A percentile compares a stretch with the other conserved stretches of the same genome.
phyloP scores from a whole-genome alignment of 2,797 vertebrate species.

The Macropus fuliginosus region DNA sequence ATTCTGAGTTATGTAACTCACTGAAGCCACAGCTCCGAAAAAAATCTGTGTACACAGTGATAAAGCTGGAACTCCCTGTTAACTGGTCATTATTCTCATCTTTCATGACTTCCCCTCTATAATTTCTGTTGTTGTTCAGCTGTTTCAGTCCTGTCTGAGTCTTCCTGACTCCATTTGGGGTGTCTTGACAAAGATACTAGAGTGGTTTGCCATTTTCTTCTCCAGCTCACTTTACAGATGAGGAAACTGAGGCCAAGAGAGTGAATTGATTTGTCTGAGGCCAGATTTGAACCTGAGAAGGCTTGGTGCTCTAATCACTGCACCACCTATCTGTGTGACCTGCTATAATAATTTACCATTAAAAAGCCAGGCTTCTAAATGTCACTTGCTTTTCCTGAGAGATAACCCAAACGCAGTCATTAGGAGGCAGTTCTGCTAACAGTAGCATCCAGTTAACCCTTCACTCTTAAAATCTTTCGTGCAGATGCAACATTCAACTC shows the following conservation, averaged over 20 bases:
- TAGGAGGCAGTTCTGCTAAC: not conserved
- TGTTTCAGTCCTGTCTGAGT: not conserved
- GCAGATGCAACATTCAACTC: not conserved
- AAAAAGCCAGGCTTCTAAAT: constrained; percentile 6
- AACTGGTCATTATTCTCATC: not conserved
- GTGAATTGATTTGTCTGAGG: not conserved
- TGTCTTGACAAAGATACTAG: not conserved
- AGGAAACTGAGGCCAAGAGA: not conserved
- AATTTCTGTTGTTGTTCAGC: not conserved
- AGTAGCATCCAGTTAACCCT: not conserved
- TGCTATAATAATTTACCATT: not conserved
- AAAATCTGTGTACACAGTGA: not conserved
- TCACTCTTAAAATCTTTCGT: too few relatives aligned
- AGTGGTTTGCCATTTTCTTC: not conserved
- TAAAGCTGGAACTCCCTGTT: not conserved
- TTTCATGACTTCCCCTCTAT: not conserved
- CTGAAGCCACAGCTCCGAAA: constrained; percentile 52
- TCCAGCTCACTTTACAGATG: not conserved
- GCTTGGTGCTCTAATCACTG: not conserved
- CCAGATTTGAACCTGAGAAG: not conserved
- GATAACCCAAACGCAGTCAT: not conserved
- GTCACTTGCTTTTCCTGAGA: constrained; percentile 19
- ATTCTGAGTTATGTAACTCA: constrained; percentile 54
- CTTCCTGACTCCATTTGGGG: not conserved
- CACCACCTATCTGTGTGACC: not conserved